Base-by-base conservation (phyloP, 2,113 vertebrate genomes). In the Engraulis encrasicolus region DNA sequence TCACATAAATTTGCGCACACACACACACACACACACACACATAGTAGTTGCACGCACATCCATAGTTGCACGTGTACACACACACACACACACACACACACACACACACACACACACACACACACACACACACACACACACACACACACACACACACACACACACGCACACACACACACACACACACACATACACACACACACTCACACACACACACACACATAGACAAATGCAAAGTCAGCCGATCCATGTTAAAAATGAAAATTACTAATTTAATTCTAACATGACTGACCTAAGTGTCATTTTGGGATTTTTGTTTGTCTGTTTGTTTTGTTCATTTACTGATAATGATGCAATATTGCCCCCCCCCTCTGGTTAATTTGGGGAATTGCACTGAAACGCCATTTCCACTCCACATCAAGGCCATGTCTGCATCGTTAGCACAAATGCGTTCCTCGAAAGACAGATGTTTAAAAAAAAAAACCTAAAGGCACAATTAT, bases 321-420 rank as follows among this genome's bases (percentile, higher is more conserved):
- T n/a, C n/a, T n/a, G n/a, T n/a, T n/a, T n/a, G 61, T 85, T 74
- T 74, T 27, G 4, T 31, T 58, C 54, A 58, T 58, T 9, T 6
- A 27, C 66, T 74, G 27, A 74, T 74, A 74, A 34, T 74, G 12
- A 87, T 86, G 37, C 87, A 91, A 91, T 90, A 85, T 84, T 86
- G 83, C 91, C 86, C 92, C 90, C 94, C 94, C 89, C 3, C 4
- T 45, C 87, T 92, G 94, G 91, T 89, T 85, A 86, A 87, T 88
- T 78, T 89, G 61, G 61, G 82, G 84, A 90, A 86, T 49, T 85
- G 85, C 91, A 86, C 37, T 31, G 58, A 37, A 81, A 48, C 37
- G 50, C 58, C 40, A 71, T 61, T 50, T 45, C 19, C 40, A 81
- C 34, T 6, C 36, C 48, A 78, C 49, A n/a, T 82, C 61, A 82